phyloP scores from a whole-genome alignment of 2,797 vertebrate genomes.

The Cynodonichthys magdalenae region DNA sequence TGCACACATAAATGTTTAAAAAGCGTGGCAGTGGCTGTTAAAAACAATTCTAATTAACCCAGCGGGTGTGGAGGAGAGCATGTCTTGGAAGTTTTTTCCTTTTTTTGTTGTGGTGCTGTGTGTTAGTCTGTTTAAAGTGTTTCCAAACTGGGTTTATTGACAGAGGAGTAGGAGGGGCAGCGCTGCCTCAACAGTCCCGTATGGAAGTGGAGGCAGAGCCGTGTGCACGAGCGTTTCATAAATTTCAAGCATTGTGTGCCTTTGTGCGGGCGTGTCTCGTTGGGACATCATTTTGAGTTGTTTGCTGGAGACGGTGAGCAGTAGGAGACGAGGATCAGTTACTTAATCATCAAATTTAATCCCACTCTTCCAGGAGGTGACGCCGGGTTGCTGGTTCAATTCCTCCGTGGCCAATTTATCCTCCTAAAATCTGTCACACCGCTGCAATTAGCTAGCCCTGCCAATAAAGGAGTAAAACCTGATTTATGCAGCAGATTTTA shows the following conservation, averaged over 20 bases:
- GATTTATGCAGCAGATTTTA: conserved; percentile 21
- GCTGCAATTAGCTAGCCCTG: conserved; percentile 37
- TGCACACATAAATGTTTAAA: conserved; percentile 82
- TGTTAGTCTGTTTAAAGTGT: conserved; percentile 76
- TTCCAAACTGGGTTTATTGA: conserved; percentile 76
- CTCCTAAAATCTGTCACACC: conserved; percentile 25
- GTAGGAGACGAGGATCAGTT: conserved; percentile 30
- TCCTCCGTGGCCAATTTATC: conserved; percentile 25
- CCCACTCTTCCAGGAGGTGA: conserved; percentile 13
- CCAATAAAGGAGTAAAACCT: conserved; percentile 30
- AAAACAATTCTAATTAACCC: conserved; percentile 84
- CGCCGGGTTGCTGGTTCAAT: conserved; percentile 52
- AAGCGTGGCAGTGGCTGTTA: conserved; percentile 76
- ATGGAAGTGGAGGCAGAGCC: conserved; percentile 35
- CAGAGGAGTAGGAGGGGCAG: conserved; percentile 65
- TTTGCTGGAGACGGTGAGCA: conserved; percentile 42
- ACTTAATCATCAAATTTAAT: conserved; percentile 27
- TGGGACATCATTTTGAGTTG: conserved; percentile 50
- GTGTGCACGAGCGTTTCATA: conserved; percentile 10
- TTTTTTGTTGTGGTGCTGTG: conserved; percentile 55
- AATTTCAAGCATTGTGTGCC: conserved; percentile 43
- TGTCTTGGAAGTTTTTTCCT: conserved; percentile 63
- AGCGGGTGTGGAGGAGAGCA: conserved; percentile 70
- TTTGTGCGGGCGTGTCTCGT: conserved; percentile 53
- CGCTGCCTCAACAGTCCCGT: conserved; percentile 44